A percentile compares a stretch with the other conserved stretches of the same genome.
These are phyloP conservation scores for Bombyx mori DNA, from an alignment of 1,140 invertebrate species.

Conservation along the genomic window ASM3026992v2 NC_085110.1:6574001-6574500, in stretches of 20 bases:
- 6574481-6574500: conserved; percentile 30
- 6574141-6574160: too few relatives aligned
- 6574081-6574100: too few relatives aligned
- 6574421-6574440: conserved; percentile 8
- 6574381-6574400: conserved; percentile 27
- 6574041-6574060: too few relatives aligned
- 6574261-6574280: conserved; percentile 28
- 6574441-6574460: conserved; percentile 20
- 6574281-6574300: conserved; percentile 27
- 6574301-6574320: conserved; percentile 20
- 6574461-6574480: conserved; percentile 11
- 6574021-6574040: too few relatives aligned
- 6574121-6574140: too few relatives aligned
- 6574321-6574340: conserved; percentile 49
- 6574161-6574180: conserved; percentile 1
- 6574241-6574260: conserved; percentile 34
- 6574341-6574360: conserved; percentile 66
- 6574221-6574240: conserved; percentile 29
- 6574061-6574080: too few relatives aligned
- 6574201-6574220: conserved; percentile 22
- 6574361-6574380: conserved; percentile 56
- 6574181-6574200: conserved; percentile 41
- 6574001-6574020: too few relatives aligned
- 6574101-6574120: too few relatives aligned
- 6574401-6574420: not conserved